Evolutionary conservation across 1,140 invertebrate genomes (phyloP).

Genomic region (Araneus ventricosus): DNA sequence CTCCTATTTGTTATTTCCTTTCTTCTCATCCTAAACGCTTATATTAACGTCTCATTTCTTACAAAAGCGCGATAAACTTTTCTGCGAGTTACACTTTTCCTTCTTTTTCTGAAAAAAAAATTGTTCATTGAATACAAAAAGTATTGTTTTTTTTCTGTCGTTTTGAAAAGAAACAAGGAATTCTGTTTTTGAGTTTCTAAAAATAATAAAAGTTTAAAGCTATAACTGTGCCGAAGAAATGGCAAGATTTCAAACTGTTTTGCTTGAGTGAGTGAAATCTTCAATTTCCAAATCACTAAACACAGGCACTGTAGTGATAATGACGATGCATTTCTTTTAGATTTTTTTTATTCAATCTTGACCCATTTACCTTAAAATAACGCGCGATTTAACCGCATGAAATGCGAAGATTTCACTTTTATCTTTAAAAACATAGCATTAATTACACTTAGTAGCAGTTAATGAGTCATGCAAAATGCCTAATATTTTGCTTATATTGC

Average conservation of each 20-base stretch:
- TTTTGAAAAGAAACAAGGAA: neutral
- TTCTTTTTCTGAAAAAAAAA: neutral
- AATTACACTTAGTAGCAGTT: too few relatives aligned
- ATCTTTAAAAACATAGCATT: too few relatives aligned
- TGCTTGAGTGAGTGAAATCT: slow-evolving; percentile 12
- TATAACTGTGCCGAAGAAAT: neutral
- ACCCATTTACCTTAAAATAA: neutral
- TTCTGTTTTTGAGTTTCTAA: neutral
- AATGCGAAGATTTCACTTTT: too few relatives aligned
- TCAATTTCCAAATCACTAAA: slow-evolving; percentile 51
- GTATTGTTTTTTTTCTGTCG: neutral
- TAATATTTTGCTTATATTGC: neutral
- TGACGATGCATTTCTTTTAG: neutral
- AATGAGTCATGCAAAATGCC: too few relatives aligned
- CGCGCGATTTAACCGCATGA: neutral
- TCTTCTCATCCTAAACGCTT: neutral
- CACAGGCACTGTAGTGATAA: slow-evolving; percentile 8
- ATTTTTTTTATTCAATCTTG: neutral
- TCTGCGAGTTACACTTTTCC: neutral
- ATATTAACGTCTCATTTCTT: slow-evolving; percentile 50
- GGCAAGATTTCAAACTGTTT: neutral
- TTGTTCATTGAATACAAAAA: slow-evolving; percentile 22
- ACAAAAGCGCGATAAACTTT: slow-evolving; percentile 37
- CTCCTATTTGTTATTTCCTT: neutral
- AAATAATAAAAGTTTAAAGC: neutral